Conservation (phyloP, 2,888 invertebrate species). For the Drosophila algonquin region DNA sequence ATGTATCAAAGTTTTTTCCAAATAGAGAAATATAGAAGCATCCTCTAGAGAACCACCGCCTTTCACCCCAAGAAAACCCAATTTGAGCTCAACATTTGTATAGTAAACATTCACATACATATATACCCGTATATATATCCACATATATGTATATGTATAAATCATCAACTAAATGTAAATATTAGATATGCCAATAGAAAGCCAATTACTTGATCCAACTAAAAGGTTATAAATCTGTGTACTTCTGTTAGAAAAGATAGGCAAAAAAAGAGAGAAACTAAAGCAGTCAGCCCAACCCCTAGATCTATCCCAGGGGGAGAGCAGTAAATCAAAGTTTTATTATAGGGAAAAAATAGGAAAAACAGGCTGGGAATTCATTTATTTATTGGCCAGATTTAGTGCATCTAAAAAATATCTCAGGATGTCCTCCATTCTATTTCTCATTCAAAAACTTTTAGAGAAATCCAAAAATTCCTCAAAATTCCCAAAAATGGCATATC, state of each 20-base stretch:
- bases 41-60: neutral
- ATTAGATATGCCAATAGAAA: slow-evolving; percentile 28
- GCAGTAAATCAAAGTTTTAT: slow-evolving; percentile 18
- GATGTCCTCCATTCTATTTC: neutral
- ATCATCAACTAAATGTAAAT: slow-evolving; percentile 35
- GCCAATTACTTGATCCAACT: slow-evolving; percentile 21
- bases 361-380: neutral
- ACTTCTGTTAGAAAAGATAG: slow-evolving; percentile 8
- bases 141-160: neutral
- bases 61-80: slow-evolving; percentile 13
- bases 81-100: slow-evolving; percentile 36
- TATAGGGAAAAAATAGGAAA: neutral
- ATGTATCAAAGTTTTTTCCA: slow-evolving; percentile 19
- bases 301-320: slow-evolving; percentile 1
- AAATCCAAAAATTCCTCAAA: neutral
- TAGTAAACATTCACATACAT: slow-evolving; percentile 23
- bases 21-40: slow-evolving; percentile 4
- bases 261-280: slow-evolving; percentile 9
- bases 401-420: neutral
- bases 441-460: no score
- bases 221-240: slow-evolving; percentile 15
- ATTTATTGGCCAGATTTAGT: neutral
- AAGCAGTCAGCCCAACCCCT: neutral
- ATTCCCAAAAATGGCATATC: no score
- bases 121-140: slow-evolving; percentile 4